A percentile compares a stretch with the other conserved stretches of the same genome.
Conservation (phyloP, 2,888 invertebrate species). For the Ornithoptera alexandrae region DNA sequence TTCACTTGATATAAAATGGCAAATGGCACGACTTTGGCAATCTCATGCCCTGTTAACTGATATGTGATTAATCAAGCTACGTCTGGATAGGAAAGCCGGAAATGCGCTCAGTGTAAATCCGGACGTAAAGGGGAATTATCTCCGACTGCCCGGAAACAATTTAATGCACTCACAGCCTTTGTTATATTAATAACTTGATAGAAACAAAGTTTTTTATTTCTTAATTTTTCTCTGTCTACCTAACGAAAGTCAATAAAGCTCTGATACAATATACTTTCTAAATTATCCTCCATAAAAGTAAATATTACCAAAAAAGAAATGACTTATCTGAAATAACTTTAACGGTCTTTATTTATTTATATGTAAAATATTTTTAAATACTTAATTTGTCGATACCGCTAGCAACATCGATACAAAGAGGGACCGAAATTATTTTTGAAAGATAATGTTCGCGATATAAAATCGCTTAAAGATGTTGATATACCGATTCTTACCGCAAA, state of each 20-base stretch:
- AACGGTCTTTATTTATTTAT: neutral
- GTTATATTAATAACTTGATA: neutral
- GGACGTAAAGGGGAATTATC: constrained; percentile 32
- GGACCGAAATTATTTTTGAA: constrained; percentile 4
- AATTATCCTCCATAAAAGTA: too few relatives aligned
- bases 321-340: constrained; percentile 13
- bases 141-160: constrained; percentile 18
- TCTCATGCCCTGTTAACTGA: constrained; percentile 35
- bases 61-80: constrained; percentile 41
- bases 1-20: too few relatives aligned
- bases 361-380: neutral
- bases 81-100: constrained; percentile 33
- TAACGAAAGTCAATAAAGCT: too few relatives aligned
- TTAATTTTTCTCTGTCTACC: too few relatives aligned
- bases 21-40: neutral
- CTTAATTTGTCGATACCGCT: constrained; percentile 12
- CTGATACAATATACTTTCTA: too few relatives aligned
- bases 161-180: constrained; percentile 12
- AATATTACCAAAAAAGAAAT: neutral
- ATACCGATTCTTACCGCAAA: constrained; percentile 8
- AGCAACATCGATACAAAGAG: constrained; percentile 17
- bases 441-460: constrained; percentile 20
- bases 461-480: constrained; percentile 22
- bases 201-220: too few relatives aligned
- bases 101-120: constrained; percentile 27